Evolutionary conservation across 1,140 invertebrate genomes (phyloP).

Genomic region (Cyclargus thomasi): DNA sequence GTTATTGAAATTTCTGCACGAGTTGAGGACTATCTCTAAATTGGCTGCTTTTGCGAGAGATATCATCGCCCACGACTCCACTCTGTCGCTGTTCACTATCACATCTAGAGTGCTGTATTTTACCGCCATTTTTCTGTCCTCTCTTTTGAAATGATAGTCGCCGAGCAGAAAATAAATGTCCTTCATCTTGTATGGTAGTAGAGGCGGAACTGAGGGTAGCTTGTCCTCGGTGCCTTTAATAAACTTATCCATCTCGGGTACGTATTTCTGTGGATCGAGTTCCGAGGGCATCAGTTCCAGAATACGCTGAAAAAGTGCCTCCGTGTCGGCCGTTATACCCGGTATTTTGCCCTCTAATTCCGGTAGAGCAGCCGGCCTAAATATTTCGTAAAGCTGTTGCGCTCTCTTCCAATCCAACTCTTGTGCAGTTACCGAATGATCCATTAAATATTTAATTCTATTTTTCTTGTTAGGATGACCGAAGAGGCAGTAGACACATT

Average conservation of each 20-base stretch:
- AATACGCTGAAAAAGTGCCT: constrained; percentile 86
- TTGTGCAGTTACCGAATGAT: constrained; percentile 85
- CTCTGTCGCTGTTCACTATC: constrained; percentile 83
- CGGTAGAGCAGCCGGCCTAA: constrained; percentile 85
- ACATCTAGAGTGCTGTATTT: constrained; percentile 91
- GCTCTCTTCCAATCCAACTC: constrained; percentile 86
- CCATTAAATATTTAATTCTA: constrained; percentile 80
- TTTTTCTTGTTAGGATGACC: constrained; percentile 88
- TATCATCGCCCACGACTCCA: constrained; percentile 95
- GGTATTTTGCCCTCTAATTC: constrained; percentile 87
- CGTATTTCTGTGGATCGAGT: constrained; percentile 77
- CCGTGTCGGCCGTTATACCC: constrained; percentile 85
- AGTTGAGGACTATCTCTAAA: constrained; percentile 89
- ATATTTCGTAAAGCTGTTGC: constrained; percentile 88
- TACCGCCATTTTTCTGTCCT: constrained; percentile 85
- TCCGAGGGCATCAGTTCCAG: constrained; percentile 82
- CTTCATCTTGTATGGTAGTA: constrained; percentile 76
- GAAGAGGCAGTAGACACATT: constrained; percentile 92
- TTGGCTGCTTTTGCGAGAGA: constrained; percentile 87
- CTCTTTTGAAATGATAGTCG: constrained; percentile 94
- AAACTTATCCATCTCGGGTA: constrained; percentile 79
- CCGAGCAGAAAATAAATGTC: constrained; percentile 92
- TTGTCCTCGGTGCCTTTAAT: constrained; percentile 78
- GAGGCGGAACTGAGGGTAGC: constrained; percentile 69
- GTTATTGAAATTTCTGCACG: constrained; percentile 79